These are phyloP conservation scores for Scophthalmus maximus DNA, from an alignment of 2,113 vertebrate species.

Conservation along the genomic window DNA sequence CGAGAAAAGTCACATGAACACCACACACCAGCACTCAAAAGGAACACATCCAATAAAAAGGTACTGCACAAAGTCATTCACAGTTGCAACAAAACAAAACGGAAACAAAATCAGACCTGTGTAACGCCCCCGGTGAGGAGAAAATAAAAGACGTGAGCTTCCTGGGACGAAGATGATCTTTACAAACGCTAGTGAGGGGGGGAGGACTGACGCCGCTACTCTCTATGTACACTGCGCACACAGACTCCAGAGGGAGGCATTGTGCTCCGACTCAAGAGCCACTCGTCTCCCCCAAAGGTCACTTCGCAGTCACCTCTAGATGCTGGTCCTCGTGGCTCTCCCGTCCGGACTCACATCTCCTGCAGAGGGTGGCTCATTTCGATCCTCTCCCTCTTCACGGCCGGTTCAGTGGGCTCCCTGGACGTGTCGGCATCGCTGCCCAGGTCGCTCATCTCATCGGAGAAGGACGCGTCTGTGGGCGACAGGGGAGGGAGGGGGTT, in stretches of 20 bases:
- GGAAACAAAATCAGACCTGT: slow-evolving; percentile 52
- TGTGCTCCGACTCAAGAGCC: neutral
- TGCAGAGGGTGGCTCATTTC: slow-evolving; percentile 91
- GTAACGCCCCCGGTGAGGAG: slow-evolving; percentile 57
- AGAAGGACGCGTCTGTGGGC: slow-evolving; percentile 76
- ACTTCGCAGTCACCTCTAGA: slow-evolving; percentile 1
- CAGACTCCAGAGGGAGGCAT: slow-evolving; percentile 32
- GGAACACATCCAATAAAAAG: slow-evolving; percentile 60
- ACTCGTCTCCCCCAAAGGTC: neutral
- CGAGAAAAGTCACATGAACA: slow-evolving; percentile 41
- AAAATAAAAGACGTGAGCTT: slow-evolving; percentile 14
- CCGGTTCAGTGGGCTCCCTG: slow-evolving; percentile 83
- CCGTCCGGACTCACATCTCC: slow-evolving; percentile 84
- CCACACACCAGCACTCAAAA: slow-evolving; percentile 62
- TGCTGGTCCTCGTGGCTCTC: slow-evolving; percentile 6
- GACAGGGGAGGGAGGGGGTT: neutral
- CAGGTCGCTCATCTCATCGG: slow-evolving; percentile 88
- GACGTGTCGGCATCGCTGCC: slow-evolving; percentile 83
- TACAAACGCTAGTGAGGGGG: slow-evolving; percentile 41
- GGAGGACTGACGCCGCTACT: slow-evolving; percentile 44
- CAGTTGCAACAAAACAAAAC: slow-evolving; percentile 68
- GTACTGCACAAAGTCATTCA: slow-evolving; percentile 77
- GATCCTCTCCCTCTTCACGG: slow-evolving; percentile 91
- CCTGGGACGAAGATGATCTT: slow-evolving; percentile 23
- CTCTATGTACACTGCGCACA: slow-evolving; percentile 71